Evolutionary conservation across 2,113 vertebrate genomes (phyloP), one percentile per base, ranked within the genome.

Genomic region (Zootoca vivipara): DNA sequence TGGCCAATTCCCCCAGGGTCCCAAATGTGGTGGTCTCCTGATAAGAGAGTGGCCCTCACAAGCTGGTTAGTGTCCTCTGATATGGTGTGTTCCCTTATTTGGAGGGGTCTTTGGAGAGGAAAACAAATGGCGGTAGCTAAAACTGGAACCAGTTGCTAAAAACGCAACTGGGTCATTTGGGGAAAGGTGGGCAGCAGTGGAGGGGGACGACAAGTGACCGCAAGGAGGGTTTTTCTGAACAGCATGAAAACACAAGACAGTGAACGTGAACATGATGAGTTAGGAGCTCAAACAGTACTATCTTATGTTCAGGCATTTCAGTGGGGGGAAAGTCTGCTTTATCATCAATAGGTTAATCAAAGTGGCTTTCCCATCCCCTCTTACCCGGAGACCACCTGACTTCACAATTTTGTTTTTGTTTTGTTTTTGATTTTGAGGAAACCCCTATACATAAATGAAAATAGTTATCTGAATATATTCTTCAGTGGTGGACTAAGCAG

Each of bases 1-100:
- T 94, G 94, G 97, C 97, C 97, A 97, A 98, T 98, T 98, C 97
- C 97, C 46, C 97, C 98, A 97, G 96, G 95, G 95, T 97, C 96
- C 95, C 97, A 96, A 96, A 87, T 96, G 18, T 96, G 72, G 87
- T 88, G 87, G 87, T 88, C 87, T 88, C 87, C 81, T 77, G 87
- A 78, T 88, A 88, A 88, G 87, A 88, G n/a, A 88, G 87, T 69
- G 42, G 58, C 80, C 72, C 87, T 88, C 87, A 28, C 62, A 73
- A 83, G n/a, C 62, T 77, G 73, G 72, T 78, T 52, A 77, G 24
- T 65, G 72, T 67, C 72, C 67, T 81, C 86, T 87, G 38, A 40
- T 62, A 67, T 42, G 33, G 46, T 13, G 16, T 73, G 67, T 73
- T 83, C 40, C 52, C 80, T 75, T 67, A 67, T 65, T 88, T 40